These are phyloP conservation scores for Aurelia sp. DNA, from an alignment of 30 jellyfish, hydroid and myxozoan genomes.

Conservation along the genomic window DNA sequence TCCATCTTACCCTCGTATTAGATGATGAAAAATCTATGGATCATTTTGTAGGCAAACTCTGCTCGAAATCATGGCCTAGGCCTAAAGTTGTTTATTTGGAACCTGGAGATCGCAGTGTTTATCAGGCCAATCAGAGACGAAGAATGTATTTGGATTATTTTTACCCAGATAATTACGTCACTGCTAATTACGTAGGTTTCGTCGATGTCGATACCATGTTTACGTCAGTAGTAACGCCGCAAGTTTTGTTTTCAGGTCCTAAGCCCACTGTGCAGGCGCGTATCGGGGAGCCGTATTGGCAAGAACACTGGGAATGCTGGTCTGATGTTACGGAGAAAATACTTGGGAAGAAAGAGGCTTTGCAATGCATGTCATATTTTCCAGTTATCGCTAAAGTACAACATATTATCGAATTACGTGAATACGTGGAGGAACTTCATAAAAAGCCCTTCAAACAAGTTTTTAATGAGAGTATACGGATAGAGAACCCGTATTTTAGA, in stretches of 20 bases:
- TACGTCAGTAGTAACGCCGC: slow-evolving; percentile 69
- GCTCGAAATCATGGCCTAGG: slow-evolving; percentile 38
- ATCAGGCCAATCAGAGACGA: slow-evolving; percentile 30
- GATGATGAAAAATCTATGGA: slow-evolving; percentile 62
- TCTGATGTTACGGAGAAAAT: slow-evolving; percentile 41
- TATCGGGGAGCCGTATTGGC: slow-evolving; percentile 53
- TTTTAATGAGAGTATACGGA: slow-evolving; percentile 35
- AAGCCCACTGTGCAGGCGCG: slow-evolving; percentile 52
- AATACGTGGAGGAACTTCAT: slow-evolving; percentile 23
- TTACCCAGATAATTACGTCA: slow-evolving; percentile 45
- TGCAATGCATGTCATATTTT: slow-evolving; percentile 62
- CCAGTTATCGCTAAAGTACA: slow-evolving; percentile 68
- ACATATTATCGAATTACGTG: slow-evolving; percentile 65
- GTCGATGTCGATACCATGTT: slow-evolving; percentile 78
- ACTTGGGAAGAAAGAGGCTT: slow-evolving; percentile 57
- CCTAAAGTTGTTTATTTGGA: slow-evolving; percentile 53
- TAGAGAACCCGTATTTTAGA: background rate
- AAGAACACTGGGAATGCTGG: slow-evolving; percentile 66
- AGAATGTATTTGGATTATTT: slow-evolving; percentile 66
- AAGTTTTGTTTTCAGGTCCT: slow-evolving; percentile 12
- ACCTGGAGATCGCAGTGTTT: slow-evolving; percentile 34
- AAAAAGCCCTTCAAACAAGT: slow-evolving; percentile 29
- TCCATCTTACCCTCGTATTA: slow-evolving; percentile 42
- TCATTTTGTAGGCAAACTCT: slow-evolving; percentile 48
- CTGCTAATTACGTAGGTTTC: slow-evolving; percentile 69